A percentile compares a stretch with the other conserved stretches of the same genome.
These are phyloP conservation scores for Pectinophora gossypiella DNA, from an alignment of 1,140 invertebrate genomes.

Conservation along the genomic window DNA sequence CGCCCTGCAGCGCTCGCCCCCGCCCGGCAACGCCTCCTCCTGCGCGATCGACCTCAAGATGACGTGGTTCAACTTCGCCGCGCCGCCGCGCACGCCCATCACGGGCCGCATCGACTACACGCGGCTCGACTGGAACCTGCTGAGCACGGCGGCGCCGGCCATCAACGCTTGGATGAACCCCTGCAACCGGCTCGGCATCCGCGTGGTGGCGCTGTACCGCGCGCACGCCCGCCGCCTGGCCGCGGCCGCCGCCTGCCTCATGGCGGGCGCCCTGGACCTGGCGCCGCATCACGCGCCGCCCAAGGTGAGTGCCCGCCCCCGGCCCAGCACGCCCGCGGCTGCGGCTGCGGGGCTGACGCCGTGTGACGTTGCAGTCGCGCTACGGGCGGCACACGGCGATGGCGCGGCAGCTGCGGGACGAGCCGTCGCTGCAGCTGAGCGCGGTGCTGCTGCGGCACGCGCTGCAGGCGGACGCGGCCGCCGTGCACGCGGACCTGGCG, in stretches of 20 bases:
- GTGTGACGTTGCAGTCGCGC: conserved; percentile 60
- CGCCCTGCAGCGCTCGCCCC: conserved; percentile 50
- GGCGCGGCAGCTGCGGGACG: conserved; percentile 94
- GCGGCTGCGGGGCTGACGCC: no score
- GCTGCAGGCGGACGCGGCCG: conserved; percentile 82
- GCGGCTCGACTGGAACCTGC: conserved; percentile 95
- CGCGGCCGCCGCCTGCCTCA: conserved; percentile 94
- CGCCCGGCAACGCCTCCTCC: conserved; percentile 83
- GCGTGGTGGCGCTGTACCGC: conserved; percentile 86
- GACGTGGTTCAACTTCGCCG: conserved; percentile 98
- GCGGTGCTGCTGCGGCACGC: conserved; percentile 92
- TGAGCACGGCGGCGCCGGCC: conserved; percentile 96
- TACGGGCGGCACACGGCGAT: conserved; percentile 91
- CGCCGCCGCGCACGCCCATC: conserved; percentile 94
- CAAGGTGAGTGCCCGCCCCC: conserved; percentile 77
- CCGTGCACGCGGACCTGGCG: conserved; percentile 90
- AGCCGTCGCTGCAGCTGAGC: conserved; percentile 96
- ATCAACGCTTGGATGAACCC: conserved; percentile 99
- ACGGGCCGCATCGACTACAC: conserved; percentile 97
- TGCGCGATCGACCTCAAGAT: conserved; percentile 91
- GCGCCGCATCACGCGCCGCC: conserved; percentile 88
- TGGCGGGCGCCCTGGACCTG: conserved; percentile 94
- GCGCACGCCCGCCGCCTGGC: conserved; percentile 86
- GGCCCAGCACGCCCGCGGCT: conserved; percentile 44
- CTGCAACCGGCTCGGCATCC: conserved; percentile 90